Conservation (phyloP, 2,113 vertebrate species). For the Polypterus bichir region DNA sequence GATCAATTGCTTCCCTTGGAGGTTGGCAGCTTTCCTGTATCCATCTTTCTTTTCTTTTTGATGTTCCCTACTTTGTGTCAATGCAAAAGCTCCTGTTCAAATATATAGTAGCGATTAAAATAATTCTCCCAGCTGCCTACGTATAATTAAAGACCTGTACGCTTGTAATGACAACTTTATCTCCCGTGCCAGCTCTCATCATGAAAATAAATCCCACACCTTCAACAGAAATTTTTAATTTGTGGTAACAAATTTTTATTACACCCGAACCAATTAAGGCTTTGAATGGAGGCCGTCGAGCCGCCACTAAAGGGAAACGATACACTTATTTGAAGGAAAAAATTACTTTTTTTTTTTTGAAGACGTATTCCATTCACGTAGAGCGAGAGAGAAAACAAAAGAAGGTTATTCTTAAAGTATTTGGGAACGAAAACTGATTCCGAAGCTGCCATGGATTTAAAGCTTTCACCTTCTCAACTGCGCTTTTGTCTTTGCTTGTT, state of each 20-base stretch:
- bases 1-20: conserved; percentile 65
- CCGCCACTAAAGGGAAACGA: background rate
- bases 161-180: conserved; percentile 59
- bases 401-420: too few relatives aligned
- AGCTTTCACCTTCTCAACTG: too few relatives aligned
- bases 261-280: background rate
- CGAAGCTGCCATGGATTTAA: too few relatives aligned
- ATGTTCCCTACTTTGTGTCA: conserved; percentile 60
- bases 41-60: conserved; percentile 58
- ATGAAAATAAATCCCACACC: conserved; percentile 32
- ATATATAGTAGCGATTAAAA: conserved; percentile 61
- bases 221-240: conserved; percentile 29
- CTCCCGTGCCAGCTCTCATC: conserved; percentile 41
- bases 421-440: too few relatives aligned
- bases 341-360: too few relatives aligned
- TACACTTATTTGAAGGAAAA: too few relatives aligned
- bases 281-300: background rate
- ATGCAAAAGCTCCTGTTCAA: conserved; percentile 56
- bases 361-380: too few relatives aligned
- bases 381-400: too few relatives aligned
- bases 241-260: conserved; percentile 17
- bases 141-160: conserved; percentile 61
- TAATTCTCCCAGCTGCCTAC: conserved; percentile 59
- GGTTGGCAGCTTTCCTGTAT: conserved; percentile 54
- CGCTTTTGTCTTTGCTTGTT: too few relatives aligned